Evolutionary conservation across 2,797 vertebrate species (phyloP).

Genomic region (Simalia tracyae): DNA sequence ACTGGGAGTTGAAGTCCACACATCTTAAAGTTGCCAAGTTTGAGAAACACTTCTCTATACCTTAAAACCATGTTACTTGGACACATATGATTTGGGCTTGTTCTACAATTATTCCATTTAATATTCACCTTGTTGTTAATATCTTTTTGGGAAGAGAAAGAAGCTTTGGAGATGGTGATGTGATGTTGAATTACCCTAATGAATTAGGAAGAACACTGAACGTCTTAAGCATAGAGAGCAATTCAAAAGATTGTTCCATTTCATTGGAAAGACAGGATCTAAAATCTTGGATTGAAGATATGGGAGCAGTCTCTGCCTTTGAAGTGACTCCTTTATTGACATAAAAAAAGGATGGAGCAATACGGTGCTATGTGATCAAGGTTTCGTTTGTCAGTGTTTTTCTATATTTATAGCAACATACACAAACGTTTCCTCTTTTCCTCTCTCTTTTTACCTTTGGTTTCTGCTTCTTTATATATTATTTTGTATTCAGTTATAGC

Average conservation of each 20-base stretch:
- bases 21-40: background rate
- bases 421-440: background rate
- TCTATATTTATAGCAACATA: background rate
- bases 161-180: background rate
- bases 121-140: background rate
- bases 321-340: background rate
- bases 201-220: background rate
- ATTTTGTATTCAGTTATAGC: background rate
- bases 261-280: background rate
- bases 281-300: background rate
- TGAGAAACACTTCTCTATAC: background rate
- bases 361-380: background rate
- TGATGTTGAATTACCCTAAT: background rate
- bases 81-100: background rate
- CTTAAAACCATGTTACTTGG: background rate
- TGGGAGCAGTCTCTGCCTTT: background rate
- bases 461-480: background rate
- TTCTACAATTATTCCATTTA: background rate
- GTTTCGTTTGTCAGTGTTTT: background rate
- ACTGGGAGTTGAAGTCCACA: background rate
- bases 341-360: background rate
- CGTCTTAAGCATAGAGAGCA: background rate
- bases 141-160: background rate
- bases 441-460: background rate
- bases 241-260: background rate